Conservation (phyloP, 2,888 invertebrate genomes). For the Thysanoteuthis rhombus region DNA sequence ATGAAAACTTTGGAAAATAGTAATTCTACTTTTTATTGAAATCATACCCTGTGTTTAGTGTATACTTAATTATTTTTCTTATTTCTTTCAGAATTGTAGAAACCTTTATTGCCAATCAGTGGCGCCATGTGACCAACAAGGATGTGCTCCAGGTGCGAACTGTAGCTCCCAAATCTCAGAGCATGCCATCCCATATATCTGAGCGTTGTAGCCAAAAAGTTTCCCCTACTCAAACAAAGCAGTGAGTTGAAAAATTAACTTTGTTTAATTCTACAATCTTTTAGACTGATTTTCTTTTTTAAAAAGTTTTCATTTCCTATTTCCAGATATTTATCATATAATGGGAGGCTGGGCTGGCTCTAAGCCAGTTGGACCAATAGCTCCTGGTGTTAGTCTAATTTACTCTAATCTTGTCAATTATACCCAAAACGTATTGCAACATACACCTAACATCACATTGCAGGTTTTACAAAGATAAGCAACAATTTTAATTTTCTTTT, state of each 20-base stretch:
- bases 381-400: too few species aligned
- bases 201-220: conserved; percentile 16
- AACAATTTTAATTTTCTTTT: too few species aligned
- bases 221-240: neutral
- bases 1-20: too few species aligned
- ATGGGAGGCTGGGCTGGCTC: too few species aligned
- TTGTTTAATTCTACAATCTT: neutral
- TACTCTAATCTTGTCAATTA: too few species aligned
- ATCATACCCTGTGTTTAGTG: neutral
- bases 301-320: too few species aligned
- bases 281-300: too few species aligned
- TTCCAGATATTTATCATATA: too few species aligned
- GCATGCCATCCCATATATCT: conserved; percentile 32
- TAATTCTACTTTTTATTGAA: neutral
- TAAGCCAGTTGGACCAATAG: too few species aligned
- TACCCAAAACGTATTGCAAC: too few species aligned
- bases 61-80: neutral
- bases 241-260: neutral
- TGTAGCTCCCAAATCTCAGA: conserved; percentile 27
- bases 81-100: conserved; percentile 44
- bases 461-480: too few species aligned
- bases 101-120: conserved; percentile 44
- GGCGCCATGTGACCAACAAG: conserved; percentile 41
- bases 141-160: conserved; percentile 40
- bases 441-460: too few species aligned